Percentiles rank a stretch among this genome's conserved stretches.
Evolutionary conservation across 1,140 invertebrate species (phyloP).

Genomic region (Vanessa tameamea): DNA sequence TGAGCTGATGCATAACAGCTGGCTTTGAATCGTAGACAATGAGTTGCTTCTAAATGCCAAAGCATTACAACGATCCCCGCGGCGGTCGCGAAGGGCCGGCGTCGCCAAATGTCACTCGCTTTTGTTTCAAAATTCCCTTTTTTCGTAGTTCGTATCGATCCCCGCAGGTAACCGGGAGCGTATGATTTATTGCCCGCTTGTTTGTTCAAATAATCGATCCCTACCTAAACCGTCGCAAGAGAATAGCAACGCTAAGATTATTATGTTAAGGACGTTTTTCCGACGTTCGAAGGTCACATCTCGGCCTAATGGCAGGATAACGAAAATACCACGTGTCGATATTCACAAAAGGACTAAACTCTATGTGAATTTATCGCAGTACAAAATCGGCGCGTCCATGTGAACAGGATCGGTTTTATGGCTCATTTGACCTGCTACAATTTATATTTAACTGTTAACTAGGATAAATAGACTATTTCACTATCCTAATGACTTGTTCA

Average conservation of each 20-base stretch:
- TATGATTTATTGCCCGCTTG: conserved; percentile 74
- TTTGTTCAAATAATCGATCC: conserved; percentile 77
- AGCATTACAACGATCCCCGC: not conserved
- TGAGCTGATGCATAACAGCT: too few relatives aligned
- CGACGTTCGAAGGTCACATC: conserved; percentile 25
- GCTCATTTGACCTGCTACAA: conserved; percentile 18
- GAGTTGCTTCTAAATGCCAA: not conserved
- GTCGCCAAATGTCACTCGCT: conserved; percentile 62
- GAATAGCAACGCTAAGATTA: conserved; percentile 40
- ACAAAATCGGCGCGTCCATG: conserved; percentile 13
- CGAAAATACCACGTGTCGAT: conserved; percentile 34
- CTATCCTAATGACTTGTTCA: not conserved
- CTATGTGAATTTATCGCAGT: conserved; percentile 27
- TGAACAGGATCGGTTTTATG: conserved; percentile 28
- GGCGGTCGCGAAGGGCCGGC: not conserved
- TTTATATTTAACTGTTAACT: not conserved
- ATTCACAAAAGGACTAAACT: conserved; percentile 19
- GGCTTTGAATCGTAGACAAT: not conserved
- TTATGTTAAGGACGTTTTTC: conserved; percentile 37
- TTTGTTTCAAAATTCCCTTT: conserved; percentile 59
- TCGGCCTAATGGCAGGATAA: conserved; percentile 48
- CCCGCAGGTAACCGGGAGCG: conserved; percentile 70
- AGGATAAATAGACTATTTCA: not conserved
- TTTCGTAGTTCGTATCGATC: conserved; percentile 66
- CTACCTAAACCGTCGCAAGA: conserved; percentile 28